Base-by-base conservation (phyloP, 2,888 invertebrate species). In the Luffia ferchaultella region DNA sequence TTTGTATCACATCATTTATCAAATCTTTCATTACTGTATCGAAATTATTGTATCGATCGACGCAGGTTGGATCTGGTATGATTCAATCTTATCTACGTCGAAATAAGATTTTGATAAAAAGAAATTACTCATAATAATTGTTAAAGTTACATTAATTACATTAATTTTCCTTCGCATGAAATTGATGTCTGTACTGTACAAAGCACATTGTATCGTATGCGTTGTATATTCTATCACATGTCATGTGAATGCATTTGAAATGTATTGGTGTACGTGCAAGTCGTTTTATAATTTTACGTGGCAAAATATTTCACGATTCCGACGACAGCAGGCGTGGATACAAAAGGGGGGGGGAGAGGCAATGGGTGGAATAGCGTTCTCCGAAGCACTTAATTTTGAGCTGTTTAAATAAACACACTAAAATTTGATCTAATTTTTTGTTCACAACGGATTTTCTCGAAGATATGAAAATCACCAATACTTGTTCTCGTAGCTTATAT, bases 11-110 rank as follows among this genome's bases (percentile, higher is more conserved):
- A 30, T 30, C 30, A 30, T 30, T 30, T 30, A 30, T 30, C 30
- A 51, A 48, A 48, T 48, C 63, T 65, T 65, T 66, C 64, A 68
- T 69, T 68, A 67, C 55, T 58, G 58, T 15, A 67, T 68, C 60
- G 62, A 58, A 67, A 30, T 30, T 3, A 30, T 30, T 12, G 12
- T 30, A 30, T 30, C 30, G 30, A 30, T 30, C 30, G 3, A 7
- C 12, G 3, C 30, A 12, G 5, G 3, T 30, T 30, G 30, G 30
- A 12, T 30, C 30, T 3, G 30, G 5, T 30, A 3, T 7, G 30
- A 30, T 30, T 12, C 30, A 12, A 30, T 30, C 12, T 7, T 30
- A 30, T 30, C 12, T 3, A 7, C 12, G 3, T 30, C 30, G 30
- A 30, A 30, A 30, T 30, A 30, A 30, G 3, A 30, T 30, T 30